phyloP scores from a whole-genome alignment of 53 echinoderm and acorn worm species.

The Mesocentrotus franciscanus region DNA sequence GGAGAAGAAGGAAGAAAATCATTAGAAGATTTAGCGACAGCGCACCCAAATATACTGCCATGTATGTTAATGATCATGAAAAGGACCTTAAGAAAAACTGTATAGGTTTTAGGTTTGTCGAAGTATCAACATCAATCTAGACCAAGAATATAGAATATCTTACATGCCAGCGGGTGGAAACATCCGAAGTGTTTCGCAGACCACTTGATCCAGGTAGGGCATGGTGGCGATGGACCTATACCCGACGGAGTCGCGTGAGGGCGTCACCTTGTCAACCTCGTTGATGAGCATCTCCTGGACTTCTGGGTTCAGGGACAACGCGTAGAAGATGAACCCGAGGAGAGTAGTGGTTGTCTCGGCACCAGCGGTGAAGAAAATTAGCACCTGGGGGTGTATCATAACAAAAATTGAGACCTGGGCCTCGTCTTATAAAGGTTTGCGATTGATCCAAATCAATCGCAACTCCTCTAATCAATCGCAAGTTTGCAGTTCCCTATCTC shows the following conservation, averaged over 20 bases:
- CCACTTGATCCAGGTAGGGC: conserved; percentile 80
- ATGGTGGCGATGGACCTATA: conserved; percentile 72
- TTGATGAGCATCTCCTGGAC: conserved; percentile 76
- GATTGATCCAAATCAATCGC: too few species aligned
- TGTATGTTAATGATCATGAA: too few species aligned
- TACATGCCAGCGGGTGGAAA: conserved; percentile 77
- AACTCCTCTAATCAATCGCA: too few species aligned
- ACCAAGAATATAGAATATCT: not conserved
- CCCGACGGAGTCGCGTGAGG: conserved; percentile 65
- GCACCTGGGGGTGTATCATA: conserved; percentile 18
- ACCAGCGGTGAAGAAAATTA: conserved; percentile 81
- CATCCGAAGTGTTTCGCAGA: conserved; percentile 75
- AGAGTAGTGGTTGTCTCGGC: conserved; percentile 81
- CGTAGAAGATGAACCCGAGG: conserved; percentile 73
- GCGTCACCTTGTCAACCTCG: conserved; percentile 79
- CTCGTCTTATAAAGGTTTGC: too few species aligned
- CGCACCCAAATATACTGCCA: too few species aligned
- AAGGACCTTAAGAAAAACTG: too few species aligned
- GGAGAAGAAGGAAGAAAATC: too few species aligned
- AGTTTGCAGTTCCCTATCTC: too few species aligned
- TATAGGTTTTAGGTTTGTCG: not conserved
- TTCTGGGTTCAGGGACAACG: conserved; percentile 75
- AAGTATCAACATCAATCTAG: not conserved
- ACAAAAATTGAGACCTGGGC: not conserved
- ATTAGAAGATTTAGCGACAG: too few species aligned